These are phyloP conservation scores for Drosophila pseudotakahashii DNA, from an alignment of 2,888 invertebrate species.

Conservation along the genomic window DNA sequence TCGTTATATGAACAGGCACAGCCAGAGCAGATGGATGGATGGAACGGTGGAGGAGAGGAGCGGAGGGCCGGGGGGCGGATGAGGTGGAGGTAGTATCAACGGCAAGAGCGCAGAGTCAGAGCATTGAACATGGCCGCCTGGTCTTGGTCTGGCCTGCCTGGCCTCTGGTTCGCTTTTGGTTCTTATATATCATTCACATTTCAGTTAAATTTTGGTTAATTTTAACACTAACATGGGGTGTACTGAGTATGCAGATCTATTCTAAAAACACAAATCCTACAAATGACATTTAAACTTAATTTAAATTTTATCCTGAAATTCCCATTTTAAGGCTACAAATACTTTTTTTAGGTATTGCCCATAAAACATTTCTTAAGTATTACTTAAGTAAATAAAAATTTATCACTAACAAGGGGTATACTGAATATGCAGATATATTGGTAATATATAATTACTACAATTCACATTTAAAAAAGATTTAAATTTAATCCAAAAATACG, in stretches of 20 bases:
- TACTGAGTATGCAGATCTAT: neutral
- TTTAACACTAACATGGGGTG: slow-evolving; percentile 4
- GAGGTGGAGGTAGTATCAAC: slow-evolving; percentile 47
- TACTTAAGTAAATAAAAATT: neutral
- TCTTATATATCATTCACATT: slow-evolving; percentile 4
- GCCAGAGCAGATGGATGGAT: slow-evolving; percentile 25
- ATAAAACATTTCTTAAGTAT: too few species aligned
- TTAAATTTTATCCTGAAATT: neutral
- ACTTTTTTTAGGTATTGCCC: too few species aligned
- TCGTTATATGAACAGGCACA: slow-evolving; percentile 70
- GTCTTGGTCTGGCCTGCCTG: slow-evolving; percentile 38
- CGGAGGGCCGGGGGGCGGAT: slow-evolving; percentile 10
- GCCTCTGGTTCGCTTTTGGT: slow-evolving; percentile 48
- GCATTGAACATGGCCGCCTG: slow-evolving; percentile 72
- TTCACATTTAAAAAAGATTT: rapidly evolving
- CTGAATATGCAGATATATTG: neutral
- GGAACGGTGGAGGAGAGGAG: neutral
- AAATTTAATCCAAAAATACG: neutral
- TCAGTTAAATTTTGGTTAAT: slow-evolving; percentile 1
- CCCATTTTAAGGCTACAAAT: too few species aligned
- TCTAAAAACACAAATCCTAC: neutral
- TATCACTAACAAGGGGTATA: slow-evolving; percentile 3
- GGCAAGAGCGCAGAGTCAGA: slow-evolving; percentile 53
- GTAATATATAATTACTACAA: neutral
- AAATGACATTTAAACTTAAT: neutral